Evolutionary conservation across 2,113 vertebrate genomes (phyloP), one percentile per base, ranked within the genome.

Genomic region (Anhinga rufa): DNA sequence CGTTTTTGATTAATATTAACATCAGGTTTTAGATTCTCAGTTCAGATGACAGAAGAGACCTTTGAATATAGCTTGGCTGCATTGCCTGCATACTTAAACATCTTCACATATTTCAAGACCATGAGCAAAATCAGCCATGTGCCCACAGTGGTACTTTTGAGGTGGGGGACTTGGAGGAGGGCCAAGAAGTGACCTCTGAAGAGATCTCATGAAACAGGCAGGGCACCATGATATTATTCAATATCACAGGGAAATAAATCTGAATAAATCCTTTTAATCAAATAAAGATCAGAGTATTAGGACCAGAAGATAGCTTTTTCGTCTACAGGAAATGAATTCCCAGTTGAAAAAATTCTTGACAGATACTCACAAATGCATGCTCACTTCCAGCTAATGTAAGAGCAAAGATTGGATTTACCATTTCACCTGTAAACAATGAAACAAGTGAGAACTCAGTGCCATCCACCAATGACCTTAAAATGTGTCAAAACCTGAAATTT

Each of bases 211-310:
- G 5, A 72, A 96, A 92, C 92, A 77, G 74, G 15, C 60, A 18
- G 82, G 60, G 75, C 82, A 58, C 44, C 0, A 0, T 69, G 44
- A 61, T 87, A 46, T 85, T 96, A 46, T 34, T 90, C 76, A 88
- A 25, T 92, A 95, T 89, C 91, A 75, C 83, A 94, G 60, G 44
- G 79, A 92, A 95, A 66, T 95, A 92, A 97, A 91, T 96, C 92
- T 92, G 94, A 97, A 96, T 91, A 44, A 88, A 94, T 95, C 69
- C 51, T 93, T 92, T 88, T 97, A 95, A 97, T 96, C 94, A 95
- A 96, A 96, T 84, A 77, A 96, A 93, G 92, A 96, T 96, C 97
- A 92, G 86, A 93, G 78, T 61, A 78, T 57, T 91, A 95, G 95
- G 91, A 92, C 26, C 75, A 77, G 86, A 88, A 95, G 91, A 64